Evolutionary conservation across 2,113 vertebrate genomes (phyloP).

Genomic region (Lophotis ruficrista): DNA sequence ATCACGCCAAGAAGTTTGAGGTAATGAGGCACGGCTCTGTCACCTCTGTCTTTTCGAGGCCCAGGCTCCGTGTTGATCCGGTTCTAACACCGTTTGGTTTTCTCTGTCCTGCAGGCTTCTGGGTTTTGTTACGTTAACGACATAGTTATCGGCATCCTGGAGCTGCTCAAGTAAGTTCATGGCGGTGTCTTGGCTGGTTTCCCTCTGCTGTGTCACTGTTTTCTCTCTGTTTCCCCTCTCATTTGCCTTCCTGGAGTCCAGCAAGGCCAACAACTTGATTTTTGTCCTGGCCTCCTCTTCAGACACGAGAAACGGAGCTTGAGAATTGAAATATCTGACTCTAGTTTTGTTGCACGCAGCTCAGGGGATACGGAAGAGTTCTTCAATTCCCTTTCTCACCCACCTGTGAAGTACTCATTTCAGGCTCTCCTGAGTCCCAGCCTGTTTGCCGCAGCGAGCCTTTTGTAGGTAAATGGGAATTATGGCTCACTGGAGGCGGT

Average conservation of each 20-base stretch:
- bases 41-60: background rate
- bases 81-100: background rate
- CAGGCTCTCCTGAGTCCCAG: background rate
- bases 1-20: constrained; percentile 99
- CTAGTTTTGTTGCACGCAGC: background rate
- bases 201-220: background rate
- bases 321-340: background rate
- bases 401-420: background rate
- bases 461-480: background rate
- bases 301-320: background rate
- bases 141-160: constrained; percentile 98
- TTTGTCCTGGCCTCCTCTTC: background rate
- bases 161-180: constrained; percentile 92
- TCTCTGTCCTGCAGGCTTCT: constrained; percentile 82
- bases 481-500: background rate
- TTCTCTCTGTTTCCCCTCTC: background rate
- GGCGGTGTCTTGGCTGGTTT: background rate
- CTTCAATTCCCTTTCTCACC: background rate
- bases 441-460: background rate
- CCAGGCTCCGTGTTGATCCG: background rate
- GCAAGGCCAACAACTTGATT: background rate
- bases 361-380: background rate
- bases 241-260: background rate
- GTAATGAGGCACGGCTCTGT: constrained; percentile 64
- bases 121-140: constrained; percentile 99